These are phyloP conservation scores for Dermolepida albohirtum DNA, from an alignment of 2,888 invertebrate genomes.

Conservation along the genomic window DNA sequence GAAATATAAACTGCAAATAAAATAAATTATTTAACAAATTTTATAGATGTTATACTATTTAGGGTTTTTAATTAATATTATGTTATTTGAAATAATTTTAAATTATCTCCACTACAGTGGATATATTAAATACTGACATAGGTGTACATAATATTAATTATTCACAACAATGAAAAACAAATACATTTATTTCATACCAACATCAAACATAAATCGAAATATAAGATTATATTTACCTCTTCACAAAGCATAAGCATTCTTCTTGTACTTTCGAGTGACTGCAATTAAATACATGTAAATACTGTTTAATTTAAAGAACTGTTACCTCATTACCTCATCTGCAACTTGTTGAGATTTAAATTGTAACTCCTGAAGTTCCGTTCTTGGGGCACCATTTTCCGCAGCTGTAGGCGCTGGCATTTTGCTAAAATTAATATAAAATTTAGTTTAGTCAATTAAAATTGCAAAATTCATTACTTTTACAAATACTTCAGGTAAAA, in stretches of 20 bases:
- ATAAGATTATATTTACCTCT: constrained; percentile 77
- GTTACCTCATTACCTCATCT: constrained; percentile 83
- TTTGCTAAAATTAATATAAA: constrained; percentile 49
- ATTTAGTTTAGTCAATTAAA: background rate
- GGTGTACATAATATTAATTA: constrained; percentile 31
- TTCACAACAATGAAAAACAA: constrained; percentile 26
- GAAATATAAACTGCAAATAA: constrained; percentile 31
- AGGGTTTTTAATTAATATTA: constrained; percentile 27
- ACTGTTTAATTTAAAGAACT: background rate
- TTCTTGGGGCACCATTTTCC: constrained; percentile 79
- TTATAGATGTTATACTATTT: constrained; percentile 6
- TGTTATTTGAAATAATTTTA: background rate
- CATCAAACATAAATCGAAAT: constrained; percentile 41
- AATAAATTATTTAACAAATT: constrained; percentile 29
- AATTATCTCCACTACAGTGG: background rate
- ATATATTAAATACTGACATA: background rate
- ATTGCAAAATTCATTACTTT: background rate
- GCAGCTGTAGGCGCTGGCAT: constrained; percentile 75
- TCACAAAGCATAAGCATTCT: constrained; percentile 94
- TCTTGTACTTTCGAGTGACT: constrained; percentile 92
- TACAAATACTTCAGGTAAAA: background rate
- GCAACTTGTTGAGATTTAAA: constrained; percentile 86
- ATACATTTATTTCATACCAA: constrained; percentile 43
- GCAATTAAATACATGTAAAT: constrained; percentile 64
- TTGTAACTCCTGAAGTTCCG: constrained; percentile 91